Base-by-base conservation (phyloP, 1,140 invertebrate genomes). In the Centruroides sculpturatus region DNA sequence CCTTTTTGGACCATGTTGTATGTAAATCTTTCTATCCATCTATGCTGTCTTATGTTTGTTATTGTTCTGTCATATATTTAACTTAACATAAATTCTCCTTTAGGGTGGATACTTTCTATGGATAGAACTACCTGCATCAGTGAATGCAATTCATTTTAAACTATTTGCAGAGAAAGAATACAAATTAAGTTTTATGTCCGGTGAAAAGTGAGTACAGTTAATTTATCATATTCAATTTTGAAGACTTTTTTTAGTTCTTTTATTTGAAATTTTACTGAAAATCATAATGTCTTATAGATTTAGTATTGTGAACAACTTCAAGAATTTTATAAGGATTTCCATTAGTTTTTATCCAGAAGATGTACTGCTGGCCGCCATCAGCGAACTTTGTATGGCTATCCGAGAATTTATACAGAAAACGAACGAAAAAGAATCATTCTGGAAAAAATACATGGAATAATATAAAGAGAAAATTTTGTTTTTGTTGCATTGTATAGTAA, bases 31-130 rank as follows among this genome's bases (percentile, higher is more conserved):
- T 23, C 23, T 23, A 2, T 23, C 23, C 2, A 23, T 23, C 23
- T 23, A 23, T 23, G 23, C 23, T 23, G 23, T 23, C 23, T 23
- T 23, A 23, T 23, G 23, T 23, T 23, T 23, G 23, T 23, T 23
- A 23, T 23, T 23, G 23, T 23, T 23, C 23, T 23, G 23, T 23
- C 23, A 23, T 23, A 23, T 23, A 23, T 23, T 23, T 41, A 50
- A 3, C 7, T 50, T 10, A 49, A 9, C 35, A n/a, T 4, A 23
- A 13, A 35, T 48, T 10, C n/a, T 23, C 52, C 48, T 50, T 34
- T 35, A 63, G 62, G 62, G 62, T 34, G 62, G 62, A 47, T 63
- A 63, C 50, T 63, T 63, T 36, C 35, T 63, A 4, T 63, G 62
- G 62, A 59, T 63, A n/a, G 58, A 63, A 54, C 50, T 63, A 54